Evolutionary conservation across 2,888 invertebrate species (phyloP).

Genomic region (Habroteleia sp.): DNA sequence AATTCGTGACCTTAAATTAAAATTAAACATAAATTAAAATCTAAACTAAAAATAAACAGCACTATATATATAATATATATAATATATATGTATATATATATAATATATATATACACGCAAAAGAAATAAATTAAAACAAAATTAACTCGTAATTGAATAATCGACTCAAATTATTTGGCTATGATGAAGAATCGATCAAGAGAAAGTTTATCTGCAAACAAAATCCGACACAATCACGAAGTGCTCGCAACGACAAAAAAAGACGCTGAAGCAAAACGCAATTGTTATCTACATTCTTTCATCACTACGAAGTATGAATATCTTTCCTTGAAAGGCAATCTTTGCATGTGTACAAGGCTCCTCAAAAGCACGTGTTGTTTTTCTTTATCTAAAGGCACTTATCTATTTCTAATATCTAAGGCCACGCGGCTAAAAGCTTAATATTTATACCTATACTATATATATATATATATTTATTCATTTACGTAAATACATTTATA

Average conservation of each 20-base stretch:
- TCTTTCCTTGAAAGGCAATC: slow-evolving; percentile 44
- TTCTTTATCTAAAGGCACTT: slow-evolving; percentile 76
- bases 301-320: slow-evolving; percentile 28
- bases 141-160: slow-evolving; percentile 4
- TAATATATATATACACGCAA: too few relatives aligned
- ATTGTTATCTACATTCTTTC: slow-evolving; percentile 44
- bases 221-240: slow-evolving; percentile 49
- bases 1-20: slow-evolving; percentile 73
- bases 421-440: slow-evolving; percentile 65
- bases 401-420: slow-evolving; percentile 66
- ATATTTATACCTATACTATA: slow-evolving; percentile 22
- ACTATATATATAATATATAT: too few relatives aligned
- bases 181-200: slow-evolving; percentile 17
- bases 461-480: slow-evolving; percentile 22
- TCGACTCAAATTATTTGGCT: slow-evolving; percentile 28
- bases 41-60: slow-evolving; percentile 68
- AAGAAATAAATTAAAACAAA: slow-evolving; percentile 27
- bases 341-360: slow-evolving; percentile 69
- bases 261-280: slow-evolving; percentile 28
- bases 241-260: slow-evolving; percentile 36
- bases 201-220: slow-evolving; percentile 38
- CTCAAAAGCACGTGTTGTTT: slow-evolving; percentile 73
- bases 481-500: slow-evolving; percentile 39
- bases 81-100: too few relatives aligned
- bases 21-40: slow-evolving; percentile 70